phyloP scores from a whole-genome alignment of 2,888 invertebrate species.

The Macropis europaea region DNA sequence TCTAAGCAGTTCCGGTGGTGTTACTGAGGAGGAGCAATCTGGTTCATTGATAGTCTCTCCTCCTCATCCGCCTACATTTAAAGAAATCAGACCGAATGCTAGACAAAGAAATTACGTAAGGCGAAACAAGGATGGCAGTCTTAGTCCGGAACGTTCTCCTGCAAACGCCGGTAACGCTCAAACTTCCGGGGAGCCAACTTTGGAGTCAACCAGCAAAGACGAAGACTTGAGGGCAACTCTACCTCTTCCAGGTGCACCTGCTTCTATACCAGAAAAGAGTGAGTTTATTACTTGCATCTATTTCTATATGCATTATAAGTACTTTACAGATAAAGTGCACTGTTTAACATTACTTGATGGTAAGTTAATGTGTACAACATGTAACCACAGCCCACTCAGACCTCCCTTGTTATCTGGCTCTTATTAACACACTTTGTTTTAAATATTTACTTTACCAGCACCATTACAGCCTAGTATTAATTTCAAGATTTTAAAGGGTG shows the following conservation, averaged over 20 bases:
- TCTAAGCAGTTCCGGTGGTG: constrained; percentile 68
- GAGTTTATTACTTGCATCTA: constrained; percentile 59
- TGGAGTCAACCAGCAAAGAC: constrained; percentile 74
- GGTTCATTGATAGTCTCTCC: constrained; percentile 77
- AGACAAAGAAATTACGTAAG: constrained; percentile 84
- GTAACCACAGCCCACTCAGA: neutral
- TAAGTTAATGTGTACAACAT: constrained; percentile 18
- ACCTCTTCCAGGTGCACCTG: constrained; percentile 64
- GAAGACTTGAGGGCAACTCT: constrained; percentile 76
- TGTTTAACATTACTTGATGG: constrained; percentile 17
- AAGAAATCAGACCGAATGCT: constrained; percentile 74
- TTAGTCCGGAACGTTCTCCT: constrained; percentile 81
- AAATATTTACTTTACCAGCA: constrained; percentile 36
- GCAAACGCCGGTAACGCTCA: constrained; percentile 57
- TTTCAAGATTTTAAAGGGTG: constrained; percentile 35
- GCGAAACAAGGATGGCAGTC: constrained; percentile 83
- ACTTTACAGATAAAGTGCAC: constrained; percentile 17
- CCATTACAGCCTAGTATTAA: constrained; percentile 39
- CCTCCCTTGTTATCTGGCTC: constrained; percentile 8
- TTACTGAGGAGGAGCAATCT: constrained; percentile 77
- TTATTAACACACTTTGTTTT: constrained; percentile 24
- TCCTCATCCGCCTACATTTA: constrained; percentile 76
- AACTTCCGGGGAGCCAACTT: constrained; percentile 56
- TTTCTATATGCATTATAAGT: constrained; percentile 13
- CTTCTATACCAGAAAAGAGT: constrained; percentile 73